Conservation (phyloP, 2,113 vertebrate genomes). For the Greenwoodochromis staneri region DNA sequence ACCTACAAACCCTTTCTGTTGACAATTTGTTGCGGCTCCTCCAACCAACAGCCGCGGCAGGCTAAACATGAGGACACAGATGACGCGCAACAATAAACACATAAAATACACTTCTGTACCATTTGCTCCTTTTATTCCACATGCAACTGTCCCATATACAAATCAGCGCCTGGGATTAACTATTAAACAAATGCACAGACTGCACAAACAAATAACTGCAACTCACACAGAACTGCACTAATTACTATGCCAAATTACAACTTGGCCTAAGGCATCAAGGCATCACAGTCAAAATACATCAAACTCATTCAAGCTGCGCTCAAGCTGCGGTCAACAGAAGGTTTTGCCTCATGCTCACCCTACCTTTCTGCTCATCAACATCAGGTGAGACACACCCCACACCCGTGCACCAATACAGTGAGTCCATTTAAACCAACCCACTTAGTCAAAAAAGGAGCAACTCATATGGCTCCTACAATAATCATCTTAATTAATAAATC, state of each 20-base stretch:
- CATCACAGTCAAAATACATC: neutral
- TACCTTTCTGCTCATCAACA: neutral
- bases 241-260: neutral
- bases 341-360: neutral
- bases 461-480: neutral
- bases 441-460: neutral
- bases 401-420: neutral
- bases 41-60: accelerated
- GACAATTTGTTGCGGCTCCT: neutral
- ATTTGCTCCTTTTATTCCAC: neutral
- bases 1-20: neutral
- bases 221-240: neutral
- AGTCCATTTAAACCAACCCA: neutral
- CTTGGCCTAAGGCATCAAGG: accelerated
- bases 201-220: neutral
- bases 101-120: neutral
- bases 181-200: neutral
- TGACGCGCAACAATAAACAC: neutral
- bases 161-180: accelerated
- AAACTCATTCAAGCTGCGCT: neutral
- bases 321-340: neutral
- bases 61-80: neutral
- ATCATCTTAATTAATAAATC: neutral
- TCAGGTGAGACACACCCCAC: neutral
- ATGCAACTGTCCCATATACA: neutral